A percentile compares a stretch with the other conserved stretches of the same genome.
Conservation (phyloP, 1,140 invertebrate species). For the Eupristina koningsbergeri region DNA sequence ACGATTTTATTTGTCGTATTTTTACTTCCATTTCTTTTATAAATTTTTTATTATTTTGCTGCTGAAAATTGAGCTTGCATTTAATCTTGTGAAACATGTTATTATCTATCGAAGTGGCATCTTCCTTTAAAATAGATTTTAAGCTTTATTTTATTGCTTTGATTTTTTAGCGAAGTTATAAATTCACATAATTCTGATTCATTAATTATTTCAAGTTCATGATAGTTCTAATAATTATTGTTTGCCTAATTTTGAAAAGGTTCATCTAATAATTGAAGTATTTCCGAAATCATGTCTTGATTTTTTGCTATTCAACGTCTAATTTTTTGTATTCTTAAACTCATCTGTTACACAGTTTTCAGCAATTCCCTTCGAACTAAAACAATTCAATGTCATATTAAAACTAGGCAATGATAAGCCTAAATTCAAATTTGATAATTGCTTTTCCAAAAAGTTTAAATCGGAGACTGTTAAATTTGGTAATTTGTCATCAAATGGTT, state of each 20-base stretch:
- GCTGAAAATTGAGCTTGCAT: conserved; percentile 1
- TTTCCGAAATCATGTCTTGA: neutral
- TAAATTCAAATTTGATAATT: neutral
- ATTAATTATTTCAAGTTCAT: neutral
- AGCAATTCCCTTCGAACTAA: neutral
- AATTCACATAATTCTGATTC: neutral
- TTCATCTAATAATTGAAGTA: conserved; percentile 1
- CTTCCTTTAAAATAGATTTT: neutral
- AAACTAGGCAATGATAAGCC: neutral
- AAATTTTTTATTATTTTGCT: conserved; percentile 14
- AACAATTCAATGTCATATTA: neutral
- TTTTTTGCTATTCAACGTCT: neutral
- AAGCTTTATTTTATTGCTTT: conserved; percentile 3
- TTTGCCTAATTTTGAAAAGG: neutral
- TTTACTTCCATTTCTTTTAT: neutral
- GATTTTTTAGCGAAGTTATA: neutral
- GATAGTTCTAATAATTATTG: no score
- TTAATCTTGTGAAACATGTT: neutral
- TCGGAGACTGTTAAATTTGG: neutral
- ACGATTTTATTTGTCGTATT: neutral
- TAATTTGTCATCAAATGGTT: neutral
- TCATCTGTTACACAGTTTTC: neutral
- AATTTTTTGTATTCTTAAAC: neutral
- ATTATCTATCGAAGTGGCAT: neutral
- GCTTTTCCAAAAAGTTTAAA: neutral